phyloP scores from a whole-genome alignment of 1,140 invertebrate genomes.

The Drosophila jambulina region DNA sequence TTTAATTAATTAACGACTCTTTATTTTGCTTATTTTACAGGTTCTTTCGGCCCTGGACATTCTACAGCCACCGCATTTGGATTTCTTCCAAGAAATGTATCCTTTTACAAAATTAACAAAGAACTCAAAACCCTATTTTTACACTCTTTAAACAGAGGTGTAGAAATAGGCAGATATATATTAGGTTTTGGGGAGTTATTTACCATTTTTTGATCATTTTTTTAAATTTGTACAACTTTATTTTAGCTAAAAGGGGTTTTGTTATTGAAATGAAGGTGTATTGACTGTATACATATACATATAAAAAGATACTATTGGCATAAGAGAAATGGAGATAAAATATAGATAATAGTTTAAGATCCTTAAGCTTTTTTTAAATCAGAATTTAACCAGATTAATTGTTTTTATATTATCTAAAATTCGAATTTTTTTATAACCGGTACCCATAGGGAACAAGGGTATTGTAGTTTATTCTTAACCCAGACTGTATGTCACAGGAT shows the following conservation, averaged over 20 bases:
- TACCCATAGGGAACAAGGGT: background rate
- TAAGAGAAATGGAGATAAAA: background rate
- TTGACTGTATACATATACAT: too few relatives aligned
- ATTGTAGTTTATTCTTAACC: too few relatives aligned
- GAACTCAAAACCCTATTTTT: conserved; percentile 1
- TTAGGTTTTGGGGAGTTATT: background rate
- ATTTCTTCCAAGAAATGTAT: conserved; percentile 99
- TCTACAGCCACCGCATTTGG: conserved; percentile 97
- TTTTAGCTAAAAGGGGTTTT: too few relatives aligned
- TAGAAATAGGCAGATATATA: background rate
- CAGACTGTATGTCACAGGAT: too few relatives aligned
- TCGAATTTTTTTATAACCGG: background rate
- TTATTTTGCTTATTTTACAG: conserved; percentile 87
- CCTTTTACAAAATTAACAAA: conserved; percentile 87
- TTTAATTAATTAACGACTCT: conserved; percentile 47
- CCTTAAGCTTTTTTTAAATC: background rate
- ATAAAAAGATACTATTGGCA: background rate
- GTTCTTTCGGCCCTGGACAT: conserved; percentile 98
- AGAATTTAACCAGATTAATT: background rate
- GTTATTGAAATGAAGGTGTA: background rate
- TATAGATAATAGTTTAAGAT: background rate
- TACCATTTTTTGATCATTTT: background rate
- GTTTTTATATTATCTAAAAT: background rate
- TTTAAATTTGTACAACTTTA: background rate
- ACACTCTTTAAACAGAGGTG: background rate